These are phyloP conservation scores for Netelia fuscicornis DNA, from an alignment of 2,888 invertebrate species.

Conservation along the genomic window DNA sequence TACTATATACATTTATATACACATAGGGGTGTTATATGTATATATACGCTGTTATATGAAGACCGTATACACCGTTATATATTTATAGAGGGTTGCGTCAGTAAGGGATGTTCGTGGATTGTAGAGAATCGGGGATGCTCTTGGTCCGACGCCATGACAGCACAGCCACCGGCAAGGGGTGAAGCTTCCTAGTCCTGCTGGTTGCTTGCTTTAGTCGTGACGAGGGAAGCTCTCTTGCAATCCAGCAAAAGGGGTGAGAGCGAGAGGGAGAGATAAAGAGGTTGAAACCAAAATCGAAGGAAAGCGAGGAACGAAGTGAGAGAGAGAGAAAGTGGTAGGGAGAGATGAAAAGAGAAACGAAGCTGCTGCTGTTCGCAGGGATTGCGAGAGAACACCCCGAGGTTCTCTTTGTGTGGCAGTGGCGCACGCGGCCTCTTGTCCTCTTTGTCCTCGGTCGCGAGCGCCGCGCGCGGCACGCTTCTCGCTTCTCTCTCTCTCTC, in stretches of 20 bases:
- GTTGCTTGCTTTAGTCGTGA: constrained; percentile 28
- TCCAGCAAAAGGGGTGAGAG: constrained; percentile 57
- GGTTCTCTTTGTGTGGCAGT: constrained; percentile 78
- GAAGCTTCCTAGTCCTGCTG: constrained; percentile 32
- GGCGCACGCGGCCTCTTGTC: constrained; percentile 78
- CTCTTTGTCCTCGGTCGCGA: constrained; percentile 75
- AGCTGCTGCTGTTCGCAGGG: constrained; percentile 33
- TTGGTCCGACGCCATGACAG: constrained; percentile 41
- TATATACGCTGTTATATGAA: neutral
- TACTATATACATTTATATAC: constrained; percentile 3
- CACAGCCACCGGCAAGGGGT: constrained; percentile 24
- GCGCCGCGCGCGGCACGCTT: constrained; percentile 62
- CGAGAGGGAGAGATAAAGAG: constrained; percentile 39
- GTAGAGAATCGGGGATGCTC: constrained; percentile 29
- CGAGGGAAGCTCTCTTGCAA: constrained; percentile 40
- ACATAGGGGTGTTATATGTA: neutral
- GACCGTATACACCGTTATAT: neutral
- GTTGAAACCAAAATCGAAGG: constrained; percentile 25
- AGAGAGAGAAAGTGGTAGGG: constrained; percentile 35
- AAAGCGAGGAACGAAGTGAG: neutral
- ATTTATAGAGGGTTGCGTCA: neutral
- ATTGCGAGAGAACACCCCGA: too few species aligned
- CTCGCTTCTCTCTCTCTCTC: neutral
- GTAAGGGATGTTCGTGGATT: constrained; percentile 31
- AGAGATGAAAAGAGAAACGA: constrained; percentile 49